These are phyloP conservation scores for Trissolcus basalis DNA, from an alignment of 1,140 invertebrate genomes.

Conservation along the genomic window DNA sequence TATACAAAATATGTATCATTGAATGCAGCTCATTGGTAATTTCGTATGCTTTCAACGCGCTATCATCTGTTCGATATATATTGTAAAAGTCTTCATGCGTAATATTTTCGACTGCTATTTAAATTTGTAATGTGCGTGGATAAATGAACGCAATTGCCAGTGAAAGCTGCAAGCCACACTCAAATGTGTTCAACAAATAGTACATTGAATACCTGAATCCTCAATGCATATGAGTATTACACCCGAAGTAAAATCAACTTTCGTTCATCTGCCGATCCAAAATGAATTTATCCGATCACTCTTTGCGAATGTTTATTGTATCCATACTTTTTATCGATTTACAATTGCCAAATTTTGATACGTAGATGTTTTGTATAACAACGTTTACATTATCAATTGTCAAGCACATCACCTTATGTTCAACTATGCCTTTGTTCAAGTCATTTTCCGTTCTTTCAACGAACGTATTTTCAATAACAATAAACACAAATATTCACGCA, in stretches of 20 bases:
- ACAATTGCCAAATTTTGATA: constrained; percentile 46
- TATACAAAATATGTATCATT: constrained; percentile 63
- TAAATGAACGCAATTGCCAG: constrained; percentile 66
- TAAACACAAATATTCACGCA: too few species aligned
- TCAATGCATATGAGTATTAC: constrained; percentile 59
- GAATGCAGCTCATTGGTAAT: constrained; percentile 65
- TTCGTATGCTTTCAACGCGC: constrained; percentile 62
- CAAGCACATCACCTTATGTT: constrained; percentile 3
- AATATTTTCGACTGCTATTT: constrained; percentile 41
- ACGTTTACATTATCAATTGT: constrained; percentile 39
- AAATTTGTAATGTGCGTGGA: constrained; percentile 26
- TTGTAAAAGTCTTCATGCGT: constrained; percentile 14
- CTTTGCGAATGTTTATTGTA: constrained; percentile 21
- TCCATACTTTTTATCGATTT: constrained; percentile 46
- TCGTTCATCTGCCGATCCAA: constrained; percentile 66
- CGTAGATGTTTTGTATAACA: constrained; percentile 31
- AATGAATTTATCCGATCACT: constrained; percentile 57
- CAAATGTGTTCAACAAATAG: constrained; percentile 75
- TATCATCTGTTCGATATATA: constrained; percentile 60
- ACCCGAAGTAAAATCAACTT: constrained; percentile 34
- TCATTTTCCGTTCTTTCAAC: too few species aligned
- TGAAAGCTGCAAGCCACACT: constrained; percentile 70
- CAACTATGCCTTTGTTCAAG: neutral
- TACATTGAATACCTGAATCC: constrained; percentile 51
- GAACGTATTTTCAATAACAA: too few species aligned